Conservation (phyloP, 37 sponge, comb jelly and placozoan species). For the Bolinopsis microptera region DNA sequence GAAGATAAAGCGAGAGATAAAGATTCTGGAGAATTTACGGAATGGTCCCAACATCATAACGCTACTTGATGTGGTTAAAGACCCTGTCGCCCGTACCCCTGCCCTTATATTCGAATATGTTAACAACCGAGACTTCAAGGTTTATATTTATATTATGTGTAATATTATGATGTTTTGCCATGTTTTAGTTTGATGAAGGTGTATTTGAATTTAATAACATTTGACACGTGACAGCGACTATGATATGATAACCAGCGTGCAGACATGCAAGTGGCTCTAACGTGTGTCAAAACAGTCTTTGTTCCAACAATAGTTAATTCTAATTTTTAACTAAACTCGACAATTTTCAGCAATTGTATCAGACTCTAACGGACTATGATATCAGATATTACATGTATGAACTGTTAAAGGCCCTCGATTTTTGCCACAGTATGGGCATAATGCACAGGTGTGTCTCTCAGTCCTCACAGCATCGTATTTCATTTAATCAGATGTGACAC, state of each 20-base stretch:
- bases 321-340: background rate
- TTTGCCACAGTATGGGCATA: slow-evolving; percentile 98
- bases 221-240: no score
- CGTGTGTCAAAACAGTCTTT: no score
- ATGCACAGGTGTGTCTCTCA: slow-evolving; percentile 84
- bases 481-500: no score
- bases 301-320: no score
- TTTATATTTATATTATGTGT: slow-evolving; percentile 36
- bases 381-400: slow-evolving; percentile 97
- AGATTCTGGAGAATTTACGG: slow-evolving; percentile 93
- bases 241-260: no score
- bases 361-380: slow-evolving; percentile 92
- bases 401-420: slow-evolving; percentile 94
- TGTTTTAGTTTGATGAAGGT: no score
- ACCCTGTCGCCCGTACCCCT: slow-evolving; percentile 98
- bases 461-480: no score
- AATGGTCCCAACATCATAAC: slow-evolving; percentile 96
- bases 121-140: slow-evolving; percentile 97
- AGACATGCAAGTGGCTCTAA: no score
- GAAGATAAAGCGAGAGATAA: slow-evolving; percentile 99
- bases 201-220: no score
- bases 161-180: no score
- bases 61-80: slow-evolving; percentile 94
- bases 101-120: slow-evolving; percentile 98
- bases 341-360: slow-evolving; percentile 81